These are phyloP conservation scores for Dermochelys coriacea DNA, from an alignment of 2,797 vertebrate genomes.

Conservation along the genomic window DNA sequence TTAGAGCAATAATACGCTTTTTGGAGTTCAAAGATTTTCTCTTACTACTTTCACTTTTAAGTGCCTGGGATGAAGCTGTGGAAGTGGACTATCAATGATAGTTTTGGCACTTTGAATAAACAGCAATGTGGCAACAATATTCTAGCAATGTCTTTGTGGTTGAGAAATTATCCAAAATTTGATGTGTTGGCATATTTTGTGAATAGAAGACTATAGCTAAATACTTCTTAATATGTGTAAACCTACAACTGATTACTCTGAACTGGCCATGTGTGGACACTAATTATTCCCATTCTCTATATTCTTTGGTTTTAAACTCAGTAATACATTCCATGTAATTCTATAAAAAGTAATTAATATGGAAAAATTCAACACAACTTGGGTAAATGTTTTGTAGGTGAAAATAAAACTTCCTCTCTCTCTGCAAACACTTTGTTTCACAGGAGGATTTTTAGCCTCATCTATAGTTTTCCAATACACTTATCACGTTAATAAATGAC, in stretches of 20 bases:
- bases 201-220: not conserved
- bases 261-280: not conserved
- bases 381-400: not conserved
- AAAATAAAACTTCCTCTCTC: not conserved
- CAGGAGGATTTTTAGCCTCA: constrained; percentile 28
- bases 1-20: not conserved
- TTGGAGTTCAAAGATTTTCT: not conserved
- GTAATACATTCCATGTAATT: not conserved
- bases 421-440: constrained; percentile 11
- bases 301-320: not conserved
- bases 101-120: not conserved
- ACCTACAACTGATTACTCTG: not conserved
- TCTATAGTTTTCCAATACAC: constrained; percentile 35
- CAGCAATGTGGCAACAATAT: not conserved
- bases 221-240: not conserved
- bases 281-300: not conserved
- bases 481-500: constrained; percentile 41
- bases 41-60: not conserved
- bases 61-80: not conserved
- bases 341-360: not conserved
- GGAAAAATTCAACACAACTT: not conserved
- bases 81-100: not conserved
- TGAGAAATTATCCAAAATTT: not conserved
- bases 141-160: not conserved
- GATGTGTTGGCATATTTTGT: not conserved